Evolutionary conservation across 2,888 invertebrate species (phyloP).

Genomic region (Andrena bicolor): DNA sequence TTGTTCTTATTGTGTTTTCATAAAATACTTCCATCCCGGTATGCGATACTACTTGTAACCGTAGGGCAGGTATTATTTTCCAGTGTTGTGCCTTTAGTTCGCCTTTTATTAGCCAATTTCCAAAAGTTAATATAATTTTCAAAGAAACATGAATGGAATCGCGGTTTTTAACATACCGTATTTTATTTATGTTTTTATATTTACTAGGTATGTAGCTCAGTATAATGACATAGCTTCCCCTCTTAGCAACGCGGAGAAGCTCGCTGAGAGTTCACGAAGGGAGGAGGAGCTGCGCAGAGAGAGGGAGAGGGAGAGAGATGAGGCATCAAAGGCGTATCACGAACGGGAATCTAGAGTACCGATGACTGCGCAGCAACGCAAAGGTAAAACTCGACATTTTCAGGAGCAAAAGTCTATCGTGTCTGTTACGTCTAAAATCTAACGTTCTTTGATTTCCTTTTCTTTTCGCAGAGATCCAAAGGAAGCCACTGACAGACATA

Average conservation of each 20-base stretch:
- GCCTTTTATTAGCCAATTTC: slow-evolving; percentile 12
- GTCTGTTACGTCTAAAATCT: neutral
- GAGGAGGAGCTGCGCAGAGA: slow-evolving; percentile 82
- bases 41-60: slow-evolving; percentile 6
- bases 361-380: slow-evolving; percentile 80
- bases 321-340: slow-evolving; percentile 81
- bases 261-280: slow-evolving; percentile 80
- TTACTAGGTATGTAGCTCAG: slow-evolving; percentile 82
- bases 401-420: neutral
- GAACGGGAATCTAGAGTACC: slow-evolving; percentile 81
- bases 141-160: slow-evolving; percentile 62
- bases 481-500: slow-evolving; percentile 82
- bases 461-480: slow-evolving; percentile 78
- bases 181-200: slow-evolving; percentile 78
- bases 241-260: slow-evolving; percentile 84
- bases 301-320: slow-evolving; percentile 80
- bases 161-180: slow-evolving; percentile 60
- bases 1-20: slow-evolving; percentile 35
- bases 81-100: slow-evolving; percentile 17
- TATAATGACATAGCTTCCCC: slow-evolving; percentile 84
- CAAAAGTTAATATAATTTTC: slow-evolving; percentile 23
- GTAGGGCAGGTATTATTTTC: slow-evolving; percentile 28
- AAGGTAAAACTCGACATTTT: slow-evolving; percentile 75
- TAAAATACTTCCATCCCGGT: slow-evolving; percentile 3
- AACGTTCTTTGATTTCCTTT: neutral